These are phyloP conservation scores for Spicauda simplicius DNA, from an alignment of 2,888 invertebrate genomes.

Conservation along the genomic window DNA sequence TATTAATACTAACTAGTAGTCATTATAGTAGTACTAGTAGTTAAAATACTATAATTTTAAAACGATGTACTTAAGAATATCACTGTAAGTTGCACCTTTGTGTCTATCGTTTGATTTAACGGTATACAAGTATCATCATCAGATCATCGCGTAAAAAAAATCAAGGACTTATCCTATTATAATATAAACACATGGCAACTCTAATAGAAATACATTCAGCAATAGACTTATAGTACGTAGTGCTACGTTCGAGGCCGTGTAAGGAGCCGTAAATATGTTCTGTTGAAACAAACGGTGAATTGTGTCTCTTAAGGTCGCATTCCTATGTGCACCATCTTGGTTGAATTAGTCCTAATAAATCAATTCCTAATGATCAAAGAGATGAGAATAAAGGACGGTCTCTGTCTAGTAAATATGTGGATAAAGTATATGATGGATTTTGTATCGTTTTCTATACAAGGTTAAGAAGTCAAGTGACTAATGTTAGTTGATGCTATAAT, in stretches of 20 bases:
- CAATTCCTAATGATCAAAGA: neutral
- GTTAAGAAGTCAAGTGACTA: neutral
- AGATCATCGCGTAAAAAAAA: no score
- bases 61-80: no score
- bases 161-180: neutral
- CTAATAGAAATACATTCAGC: conserved; percentile 29
- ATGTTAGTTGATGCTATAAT: neutral
- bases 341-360: conserved; percentile 16
- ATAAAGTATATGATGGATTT: neutral
- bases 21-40: no score
- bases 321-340: conserved; percentile 6
- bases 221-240: conserved; percentile 22
- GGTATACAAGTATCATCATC: no score
- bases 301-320: conserved; percentile 25
- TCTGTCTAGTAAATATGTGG: neutral
- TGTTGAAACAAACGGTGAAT: conserved; percentile 29
- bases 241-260: conserved; percentile 29
- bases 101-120: no score
- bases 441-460: conserved; percentile 5
- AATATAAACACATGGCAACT: conserved; percentile 1
- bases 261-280: conserved; percentile 27
- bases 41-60: no score
- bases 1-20: no score
- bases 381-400: neutral
- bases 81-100: no score